Base-by-base conservation (phyloP, 2,888 invertebrate genomes). In the Himalopsyche tibetana region DNA sequence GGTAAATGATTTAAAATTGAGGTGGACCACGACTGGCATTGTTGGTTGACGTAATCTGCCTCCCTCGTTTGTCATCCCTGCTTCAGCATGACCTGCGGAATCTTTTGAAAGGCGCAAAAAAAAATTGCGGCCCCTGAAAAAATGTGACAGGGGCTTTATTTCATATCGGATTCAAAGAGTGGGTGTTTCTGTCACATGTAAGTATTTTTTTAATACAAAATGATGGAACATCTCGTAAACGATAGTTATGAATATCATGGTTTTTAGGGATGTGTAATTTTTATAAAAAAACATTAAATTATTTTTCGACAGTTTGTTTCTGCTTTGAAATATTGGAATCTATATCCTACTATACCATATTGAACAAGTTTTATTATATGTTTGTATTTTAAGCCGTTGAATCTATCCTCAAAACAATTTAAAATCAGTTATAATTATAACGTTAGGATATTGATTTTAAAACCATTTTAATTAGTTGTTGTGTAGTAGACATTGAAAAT, bases 41-140 rank as follows among this genome's bases (percentile, higher is more conserved):
- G 74, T 74, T 28, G 12, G 74, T 80, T 80, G n/a, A n/a, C 51
- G 83, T 38, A 15, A 19, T 56, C 82, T 51, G 42, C 55, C 82
- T 69, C 40, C 69, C n/a, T 55, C 28, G 85, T 63, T 82, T 82
- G 82, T 82, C 84, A 56, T 80, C 80, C 84, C 45, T 19, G 79
- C 56, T 51, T 45, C 83, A 38, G 82, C 42, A 81, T 85, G 85
- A 85, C 82, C 82, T 36, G 85, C 56, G 80, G 55, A 85, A 85
- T 56, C 85, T 56, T 82, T 82, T 82, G 82, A 85, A 56, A 17
- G 38, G 17, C n/a, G 63, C 63, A n/a, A 82, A 82, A 82, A 82
- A 79, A 36, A 28, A 11, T 36, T 4, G 4, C 28, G 15, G 5
- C 74, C 38, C 38, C 38, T 84, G 84, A 42, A 80, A 84, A 84